These are phyloP conservation scores for Amphiprion clarkii DNA, from an alignment of 2,797 vertebrate genomes.

Conservation along the genomic window DNA sequence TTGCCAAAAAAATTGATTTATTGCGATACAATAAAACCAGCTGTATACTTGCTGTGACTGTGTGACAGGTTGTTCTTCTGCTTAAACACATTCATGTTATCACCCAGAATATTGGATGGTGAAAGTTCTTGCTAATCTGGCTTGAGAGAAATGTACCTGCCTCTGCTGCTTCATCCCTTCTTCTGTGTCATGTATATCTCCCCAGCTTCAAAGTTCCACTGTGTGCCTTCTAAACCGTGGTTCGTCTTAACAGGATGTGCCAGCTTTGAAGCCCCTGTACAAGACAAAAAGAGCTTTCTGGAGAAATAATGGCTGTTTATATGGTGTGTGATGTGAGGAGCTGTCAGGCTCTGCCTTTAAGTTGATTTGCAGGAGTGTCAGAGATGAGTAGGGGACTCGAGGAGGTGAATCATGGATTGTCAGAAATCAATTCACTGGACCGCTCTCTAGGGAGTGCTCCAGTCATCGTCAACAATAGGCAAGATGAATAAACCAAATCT, in stretches of 20 bases:
- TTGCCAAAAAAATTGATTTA: no score
- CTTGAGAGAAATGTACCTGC: constrained; percentile 44
- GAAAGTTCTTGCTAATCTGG: constrained; percentile 46
- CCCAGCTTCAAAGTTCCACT: constrained; percentile 64
- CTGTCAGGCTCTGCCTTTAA: constrained; percentile 84
- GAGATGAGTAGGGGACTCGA: constrained; percentile 71
- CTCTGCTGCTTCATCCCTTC: constrained; percentile 24
- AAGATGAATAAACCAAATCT: constrained; percentile 85
- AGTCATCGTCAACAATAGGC: constrained; percentile 78
- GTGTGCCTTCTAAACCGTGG: constrained; percentile 60
- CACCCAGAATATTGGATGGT: constrained; percentile 18
- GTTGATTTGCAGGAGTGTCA: constrained; percentile 85
- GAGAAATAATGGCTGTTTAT: constrained; percentile 86
- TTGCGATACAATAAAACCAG: no score
- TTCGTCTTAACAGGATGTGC: constrained; percentile 62
- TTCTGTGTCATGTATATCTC: constrained; percentile 27
- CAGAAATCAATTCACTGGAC: constrained; percentile 86
- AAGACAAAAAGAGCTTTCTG: constrained; percentile 83
- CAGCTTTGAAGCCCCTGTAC: constrained; percentile 72
- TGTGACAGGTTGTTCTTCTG: constrained; percentile 10
- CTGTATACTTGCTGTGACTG: constrained; percentile 2
- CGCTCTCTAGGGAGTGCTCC: constrained; percentile 77
- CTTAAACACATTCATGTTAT: constrained; percentile 23
- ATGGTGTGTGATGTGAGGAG: constrained; percentile 76
- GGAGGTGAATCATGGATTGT: constrained; percentile 84